phyloP scores from a whole-genome alignment of 2,113 vertebrate genomes.

The Oryctolagus cuniculus region mOryCun1.1 NC_091435.1:64693001-64693500 shows the following conservation, averaged over 20 bases:
- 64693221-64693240: background rate
- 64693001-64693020: background rate
- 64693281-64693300: background rate
- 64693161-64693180: slow-evolving; percentile 9
- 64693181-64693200: background rate
- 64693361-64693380: background rate
- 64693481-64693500: background rate
- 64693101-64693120: too few species aligned
- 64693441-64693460: background rate
- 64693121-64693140: background rate
- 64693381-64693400: background rate
- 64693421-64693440: background rate
- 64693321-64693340: background rate
- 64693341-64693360: background rate
- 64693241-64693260: background rate
- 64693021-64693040: background rate
- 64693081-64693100: background rate
- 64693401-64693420: background rate
- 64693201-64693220: background rate
- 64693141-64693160: slow-evolving; percentile 43
- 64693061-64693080: background rate
- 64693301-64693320: background rate
- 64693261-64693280: background rate
- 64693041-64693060: background rate
- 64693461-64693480: background rate